Percentiles rank a stretch among this genome's conserved stretches.
These are phyloP conservation scores for Philotrypesis tridentata DNA, from an alignment of 1,140 invertebrate species.

Conservation along the genomic window DNA sequence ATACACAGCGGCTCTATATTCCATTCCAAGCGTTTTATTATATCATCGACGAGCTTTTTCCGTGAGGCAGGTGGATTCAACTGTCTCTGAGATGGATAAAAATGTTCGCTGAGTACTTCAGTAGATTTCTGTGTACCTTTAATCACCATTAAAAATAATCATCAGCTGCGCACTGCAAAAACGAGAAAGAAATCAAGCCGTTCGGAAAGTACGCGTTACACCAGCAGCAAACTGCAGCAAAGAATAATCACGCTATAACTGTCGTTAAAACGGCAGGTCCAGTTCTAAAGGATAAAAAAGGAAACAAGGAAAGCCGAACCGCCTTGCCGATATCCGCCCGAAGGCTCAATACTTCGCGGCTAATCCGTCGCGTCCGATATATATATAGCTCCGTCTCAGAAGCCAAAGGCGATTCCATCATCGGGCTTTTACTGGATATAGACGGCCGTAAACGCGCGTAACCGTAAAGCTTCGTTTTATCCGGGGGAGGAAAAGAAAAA, in stretches of 20 bases:
- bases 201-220: too few species aligned
- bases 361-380: neutral
- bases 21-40: too few species aligned
- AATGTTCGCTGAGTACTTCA: too few species aligned
- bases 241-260: neutral
- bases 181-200: too few species aligned
- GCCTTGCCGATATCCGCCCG: neutral
- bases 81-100: too few species aligned
- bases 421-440: neutral
- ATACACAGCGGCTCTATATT: too few species aligned
- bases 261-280: neutral
- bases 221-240: neutral
- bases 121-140: too few species aligned
- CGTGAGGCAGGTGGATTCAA: too few species aligned
- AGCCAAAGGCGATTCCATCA: neutral
- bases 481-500: neutral
- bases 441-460: neutral
- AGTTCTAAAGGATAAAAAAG: neutral
- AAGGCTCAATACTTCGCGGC: neutral
- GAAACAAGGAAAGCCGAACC: neutral
- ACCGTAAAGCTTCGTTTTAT: neutral
- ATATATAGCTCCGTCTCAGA: neutral
- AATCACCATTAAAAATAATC: too few species aligned
- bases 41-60: too few species aligned
- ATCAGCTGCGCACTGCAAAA: too few species aligned